These are phyloP conservation scores for Poecile atricapillus DNA, from an alignment of 2,113 vertebrate species.

Conservation along the genomic window DNA sequence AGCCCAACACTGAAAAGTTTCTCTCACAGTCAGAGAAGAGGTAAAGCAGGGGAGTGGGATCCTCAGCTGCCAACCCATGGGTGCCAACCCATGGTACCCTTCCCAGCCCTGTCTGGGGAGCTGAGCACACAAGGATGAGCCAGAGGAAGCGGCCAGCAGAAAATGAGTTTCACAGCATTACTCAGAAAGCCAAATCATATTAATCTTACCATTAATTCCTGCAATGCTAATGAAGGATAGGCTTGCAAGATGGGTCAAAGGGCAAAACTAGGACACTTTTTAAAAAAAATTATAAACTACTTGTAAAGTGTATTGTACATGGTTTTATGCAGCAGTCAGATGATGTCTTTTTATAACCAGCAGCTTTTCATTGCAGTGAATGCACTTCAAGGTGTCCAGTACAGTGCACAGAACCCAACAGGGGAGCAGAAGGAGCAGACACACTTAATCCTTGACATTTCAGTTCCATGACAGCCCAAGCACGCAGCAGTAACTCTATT, in stretches of 20 bases:
- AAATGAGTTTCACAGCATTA: not conserved
- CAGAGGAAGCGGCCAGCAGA: not conserved
- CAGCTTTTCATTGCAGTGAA: not conserved
- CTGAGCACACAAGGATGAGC: not conserved
- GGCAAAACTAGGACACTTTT: not conserved
- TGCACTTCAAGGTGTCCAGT: not conserved
- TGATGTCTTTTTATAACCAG: not conserved
- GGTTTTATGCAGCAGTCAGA: not conserved
- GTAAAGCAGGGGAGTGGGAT: not conserved
- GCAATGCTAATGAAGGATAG: not conserved
- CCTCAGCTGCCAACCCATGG: fast-evolving
- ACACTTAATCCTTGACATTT: not conserved
- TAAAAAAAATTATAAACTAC: not conserved
- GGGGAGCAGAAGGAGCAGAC: not conserved
- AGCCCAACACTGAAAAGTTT: not conserved
- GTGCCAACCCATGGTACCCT: not conserved
- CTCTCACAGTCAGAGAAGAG: not conserved
- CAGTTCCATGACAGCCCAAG: not conserved
- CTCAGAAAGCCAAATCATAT: not conserved
- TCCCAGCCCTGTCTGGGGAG: not conserved
- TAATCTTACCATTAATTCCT: not conserved
- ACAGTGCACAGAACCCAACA: not conserved
- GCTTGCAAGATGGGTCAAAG: not conserved
- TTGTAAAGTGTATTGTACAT: not conserved
- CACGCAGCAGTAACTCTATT: not conserved